phyloP scores from a whole-genome alignment of 1,140 invertebrate genomes.

The Drosophila lini region DNA sequence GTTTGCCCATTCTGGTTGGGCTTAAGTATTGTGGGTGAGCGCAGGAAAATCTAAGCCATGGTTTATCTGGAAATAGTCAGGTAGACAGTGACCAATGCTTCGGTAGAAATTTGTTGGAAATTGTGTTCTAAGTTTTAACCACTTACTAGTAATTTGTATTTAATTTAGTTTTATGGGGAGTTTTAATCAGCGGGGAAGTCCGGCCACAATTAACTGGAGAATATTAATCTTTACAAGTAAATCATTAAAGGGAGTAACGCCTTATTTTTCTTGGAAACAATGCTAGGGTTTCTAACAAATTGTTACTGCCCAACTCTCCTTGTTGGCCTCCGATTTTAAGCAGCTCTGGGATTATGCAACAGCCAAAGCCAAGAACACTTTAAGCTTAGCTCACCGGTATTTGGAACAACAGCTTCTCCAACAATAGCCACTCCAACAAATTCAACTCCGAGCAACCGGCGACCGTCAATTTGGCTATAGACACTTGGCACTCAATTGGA shows the following conservation, averaged over 20 bases:
- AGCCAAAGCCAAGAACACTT: conserved; percentile 39
- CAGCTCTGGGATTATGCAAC: conserved; percentile 35
- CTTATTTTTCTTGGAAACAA: neutral
- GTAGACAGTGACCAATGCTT: neutral
- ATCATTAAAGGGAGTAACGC: neutral
- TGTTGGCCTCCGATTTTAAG: neutral
- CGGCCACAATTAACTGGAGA: neutral
- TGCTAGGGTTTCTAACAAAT: neutral
- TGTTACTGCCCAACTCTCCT: neutral
- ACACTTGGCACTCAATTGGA: conserved; percentile 35
- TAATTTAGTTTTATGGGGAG: conserved; percentile 10
- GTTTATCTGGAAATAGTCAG: conserved; percentile 21
- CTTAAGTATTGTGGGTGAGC: conserved; percentile 2
- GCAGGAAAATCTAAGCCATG: conserved; percentile 14
- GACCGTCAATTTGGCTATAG: conserved; percentile 23
- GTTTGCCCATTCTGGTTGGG: conserved; percentile 19
- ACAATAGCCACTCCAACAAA: conserved; percentile 18
- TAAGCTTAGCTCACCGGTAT: conserved; percentile 57
- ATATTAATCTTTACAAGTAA: neutral
- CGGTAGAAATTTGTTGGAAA: conserved; percentile 8
- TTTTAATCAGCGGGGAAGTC: conserved; percentile 5
- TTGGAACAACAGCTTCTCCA: conserved; percentile 23
- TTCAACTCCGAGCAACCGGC: conserved; percentile 1
- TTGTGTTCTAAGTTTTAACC: neutral
- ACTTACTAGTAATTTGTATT: neutral